Evolutionary conservation across 2,113 vertebrate genomes (phyloP).

Genomic region (Colius striatus): DNA sequence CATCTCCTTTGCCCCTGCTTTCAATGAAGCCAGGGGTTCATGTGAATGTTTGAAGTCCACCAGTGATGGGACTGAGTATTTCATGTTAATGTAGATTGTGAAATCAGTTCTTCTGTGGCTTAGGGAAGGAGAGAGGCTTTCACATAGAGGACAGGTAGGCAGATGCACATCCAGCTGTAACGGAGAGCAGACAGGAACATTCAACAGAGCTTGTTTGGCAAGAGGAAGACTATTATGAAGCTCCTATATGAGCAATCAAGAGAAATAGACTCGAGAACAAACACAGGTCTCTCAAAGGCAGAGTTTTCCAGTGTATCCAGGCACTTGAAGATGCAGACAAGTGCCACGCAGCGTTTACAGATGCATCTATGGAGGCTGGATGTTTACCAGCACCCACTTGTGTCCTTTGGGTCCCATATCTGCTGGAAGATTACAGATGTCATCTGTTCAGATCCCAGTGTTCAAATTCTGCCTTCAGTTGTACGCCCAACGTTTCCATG

Average conservation of each 20-base stretch:
- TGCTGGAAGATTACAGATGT: background rate
- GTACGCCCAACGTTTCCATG: conserved; percentile 3
- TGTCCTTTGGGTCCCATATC: background rate
- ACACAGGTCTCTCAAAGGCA: background rate
- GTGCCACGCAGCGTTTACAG: background rate
- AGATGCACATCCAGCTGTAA: background rate
- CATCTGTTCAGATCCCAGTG: conserved; percentile 10
- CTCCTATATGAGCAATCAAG: background rate
- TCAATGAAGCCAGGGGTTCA: background rate
- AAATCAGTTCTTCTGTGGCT: background rate
- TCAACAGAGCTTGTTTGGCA: background rate
- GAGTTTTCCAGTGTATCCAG: background rate
- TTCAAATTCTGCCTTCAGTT: conserved; percentile 29
- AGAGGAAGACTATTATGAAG: background rate
- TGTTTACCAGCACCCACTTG: background rate
- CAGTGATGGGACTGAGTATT: background rate
- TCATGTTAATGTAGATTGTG: background rate
- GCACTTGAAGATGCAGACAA: background rate
- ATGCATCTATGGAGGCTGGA: background rate
- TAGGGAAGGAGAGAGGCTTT: background rate
- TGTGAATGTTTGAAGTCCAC: background rate
- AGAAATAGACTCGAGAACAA: background rate
- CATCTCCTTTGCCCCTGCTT: background rate
- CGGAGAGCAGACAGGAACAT: background rate
- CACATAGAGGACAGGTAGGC: background rate